Percentiles rank a stretch among this genome's conserved stretches.
Evolutionary conservation across 2,113 vertebrate species (phyloP).

Genomic region (Myiopsitta monachus): DNA sequence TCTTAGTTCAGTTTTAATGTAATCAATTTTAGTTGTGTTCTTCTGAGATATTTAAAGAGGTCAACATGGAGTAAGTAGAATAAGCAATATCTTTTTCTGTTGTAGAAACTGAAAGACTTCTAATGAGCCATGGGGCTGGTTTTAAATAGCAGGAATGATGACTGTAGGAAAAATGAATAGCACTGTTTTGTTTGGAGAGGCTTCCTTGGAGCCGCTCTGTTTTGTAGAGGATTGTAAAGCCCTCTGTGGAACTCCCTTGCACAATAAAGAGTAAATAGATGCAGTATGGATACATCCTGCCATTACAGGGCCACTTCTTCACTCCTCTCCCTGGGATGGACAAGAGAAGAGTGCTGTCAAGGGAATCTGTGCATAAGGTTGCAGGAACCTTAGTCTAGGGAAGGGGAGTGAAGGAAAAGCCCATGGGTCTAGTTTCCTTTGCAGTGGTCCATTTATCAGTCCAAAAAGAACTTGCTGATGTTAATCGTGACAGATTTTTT

Average conservation of each 20-base stretch:
- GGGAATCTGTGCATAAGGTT: neutral
- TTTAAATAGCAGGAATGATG: neutral
- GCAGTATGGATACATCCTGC: neutral
- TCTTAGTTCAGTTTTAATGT: neutral
- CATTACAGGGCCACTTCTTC: neutral
- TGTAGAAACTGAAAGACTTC: neutral
- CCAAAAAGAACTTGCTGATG: neutral
- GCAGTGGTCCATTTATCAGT: neutral
- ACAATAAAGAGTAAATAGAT: neutral
- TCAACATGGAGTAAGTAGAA: neutral
- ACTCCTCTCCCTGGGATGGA: neutral
- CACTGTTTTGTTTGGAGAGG: neutral
- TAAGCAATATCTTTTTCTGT: rapidly evolving
- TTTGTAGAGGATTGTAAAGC: neutral
- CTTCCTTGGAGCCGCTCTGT: neutral
- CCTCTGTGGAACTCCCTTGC: neutral
- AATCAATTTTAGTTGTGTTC: neutral
- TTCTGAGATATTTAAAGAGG: neutral
- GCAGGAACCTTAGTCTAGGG: neutral
- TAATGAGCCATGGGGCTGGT: neutral
- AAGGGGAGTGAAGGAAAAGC: neutral
- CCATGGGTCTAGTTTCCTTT: neutral
- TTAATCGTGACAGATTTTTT: neutral
- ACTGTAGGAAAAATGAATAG: neutral
- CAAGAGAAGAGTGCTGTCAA: neutral